Conservation (phyloP, 2,888 invertebrate genomes). For the Torymus texanus region DNA sequence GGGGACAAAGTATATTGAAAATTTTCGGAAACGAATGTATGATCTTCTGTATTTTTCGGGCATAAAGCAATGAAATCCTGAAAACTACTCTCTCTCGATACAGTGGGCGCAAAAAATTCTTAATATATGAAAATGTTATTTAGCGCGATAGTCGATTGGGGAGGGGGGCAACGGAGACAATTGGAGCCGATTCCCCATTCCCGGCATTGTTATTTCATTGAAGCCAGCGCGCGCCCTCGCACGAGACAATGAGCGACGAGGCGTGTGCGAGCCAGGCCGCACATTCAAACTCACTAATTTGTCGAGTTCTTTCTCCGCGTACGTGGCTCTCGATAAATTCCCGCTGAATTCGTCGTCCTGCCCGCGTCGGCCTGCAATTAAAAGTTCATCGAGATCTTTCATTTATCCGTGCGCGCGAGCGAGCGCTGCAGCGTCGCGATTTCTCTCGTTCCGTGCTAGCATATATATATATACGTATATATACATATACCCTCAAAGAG, state of each 20-base stretch:
- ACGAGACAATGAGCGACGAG: conserved; percentile 26
- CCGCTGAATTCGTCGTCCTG: conserved; percentile 41
- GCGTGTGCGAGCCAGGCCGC: neutral
- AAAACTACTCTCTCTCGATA: no score
- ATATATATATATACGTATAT: conserved; percentile 22
- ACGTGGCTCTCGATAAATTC: conserved; percentile 44
- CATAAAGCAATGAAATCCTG: no score
- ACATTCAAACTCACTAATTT: conserved; percentile 60
- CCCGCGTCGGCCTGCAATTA: conserved; percentile 50
- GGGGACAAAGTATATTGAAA: no score
- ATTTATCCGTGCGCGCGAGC: conserved; percentile 27
- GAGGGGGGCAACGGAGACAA: neutral
- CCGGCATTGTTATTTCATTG: conserved; percentile 44
- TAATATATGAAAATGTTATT: conserved; percentile 41
- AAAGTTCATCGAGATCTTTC: conserved; percentile 53
- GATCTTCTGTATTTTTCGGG: no score
- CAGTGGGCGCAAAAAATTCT: neutral
- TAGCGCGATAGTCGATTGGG: neutral
- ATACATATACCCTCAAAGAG: neutral
- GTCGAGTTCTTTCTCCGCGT: conserved; percentile 56
- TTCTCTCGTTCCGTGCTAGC: conserved; percentile 13
- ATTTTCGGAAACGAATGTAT: no score
- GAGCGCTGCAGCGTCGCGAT: conserved; percentile 41
- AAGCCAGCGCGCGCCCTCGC: neutral
- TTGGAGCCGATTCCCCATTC: conserved; percentile 1